phyloP scores from a whole-genome alignment of 2,113 vertebrate genomes.

The Gymnorhina tibicen region DNA sequence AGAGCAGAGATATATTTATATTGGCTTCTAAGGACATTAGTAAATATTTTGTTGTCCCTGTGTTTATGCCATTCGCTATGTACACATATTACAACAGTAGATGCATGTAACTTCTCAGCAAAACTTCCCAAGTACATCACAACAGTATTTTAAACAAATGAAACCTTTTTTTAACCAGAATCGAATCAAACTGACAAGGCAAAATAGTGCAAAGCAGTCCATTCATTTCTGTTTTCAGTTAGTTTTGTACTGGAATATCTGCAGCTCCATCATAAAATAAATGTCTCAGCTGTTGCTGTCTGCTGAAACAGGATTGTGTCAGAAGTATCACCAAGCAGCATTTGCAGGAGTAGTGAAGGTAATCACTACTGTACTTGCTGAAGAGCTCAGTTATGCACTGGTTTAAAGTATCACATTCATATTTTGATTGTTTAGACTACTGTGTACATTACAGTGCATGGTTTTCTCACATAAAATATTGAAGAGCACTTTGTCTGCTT shows the following conservation, averaged over 20 bases:
- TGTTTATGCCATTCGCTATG: neutral
- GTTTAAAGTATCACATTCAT: neutral
- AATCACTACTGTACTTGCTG: neutral
- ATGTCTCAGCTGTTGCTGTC: neutral
- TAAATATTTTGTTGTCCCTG: conserved; percentile 48
- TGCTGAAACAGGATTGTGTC: neutral
- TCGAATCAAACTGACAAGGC: neutral
- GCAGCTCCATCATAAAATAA: neutral
- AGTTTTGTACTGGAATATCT: neutral
- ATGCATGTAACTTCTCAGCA: neutral
- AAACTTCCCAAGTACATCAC: neutral
- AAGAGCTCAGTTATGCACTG: neutral
- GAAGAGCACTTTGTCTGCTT: neutral
- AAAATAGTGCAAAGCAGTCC: neutral
- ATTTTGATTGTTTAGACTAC: neutral
- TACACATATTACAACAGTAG: conserved; percentile 10
- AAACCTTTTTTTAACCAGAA: neutral
- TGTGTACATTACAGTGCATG: neutral
- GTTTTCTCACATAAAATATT: neutral
- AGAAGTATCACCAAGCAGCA: neutral
- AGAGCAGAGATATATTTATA: conserved; percentile 35
- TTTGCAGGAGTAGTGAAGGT: neutral
- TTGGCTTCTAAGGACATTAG: conserved; percentile 31
- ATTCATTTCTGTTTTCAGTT: neutral
- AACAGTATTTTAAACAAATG: neutral